These are phyloP conservation scores for Urophycis tenuis DNA, from an alignment of 2,797 vertebrate species.

Conservation along the genomic window DNA sequence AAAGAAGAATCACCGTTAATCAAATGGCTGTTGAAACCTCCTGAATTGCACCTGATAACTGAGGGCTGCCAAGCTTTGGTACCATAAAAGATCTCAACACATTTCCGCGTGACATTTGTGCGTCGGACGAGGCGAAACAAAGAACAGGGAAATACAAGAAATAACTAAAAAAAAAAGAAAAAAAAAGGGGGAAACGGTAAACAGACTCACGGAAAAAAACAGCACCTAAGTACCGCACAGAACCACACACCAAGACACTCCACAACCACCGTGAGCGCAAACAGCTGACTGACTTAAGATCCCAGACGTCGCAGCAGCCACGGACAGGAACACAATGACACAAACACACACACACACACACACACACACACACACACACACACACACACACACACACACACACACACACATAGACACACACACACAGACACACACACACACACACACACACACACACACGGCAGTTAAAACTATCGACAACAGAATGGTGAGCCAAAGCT, in stretches of 20 bases:
- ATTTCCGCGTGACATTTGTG: conserved; percentile 4
- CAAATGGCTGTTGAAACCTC: conserved; percentile 1
- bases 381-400: conserved; percentile 35
- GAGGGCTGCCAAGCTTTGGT: conserved; percentile 6
- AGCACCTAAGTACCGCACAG: conserved; percentile 41
- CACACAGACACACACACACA: conserved; percentile 34
- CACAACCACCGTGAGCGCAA: conserved; percentile 35
- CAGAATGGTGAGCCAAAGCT: conserved; percentile 16
- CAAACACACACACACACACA: conserved; percentile 40
- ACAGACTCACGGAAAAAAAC: conserved; percentile 27
- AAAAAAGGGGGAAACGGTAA: conserved; percentile 35
- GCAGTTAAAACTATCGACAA: conserved; percentile 40
- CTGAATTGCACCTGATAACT: not conserved
- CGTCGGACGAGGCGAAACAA: conserved; percentile 21
- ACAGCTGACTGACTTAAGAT: conserved; percentile 37
- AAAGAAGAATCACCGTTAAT: no score
- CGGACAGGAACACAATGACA: conserved; percentile 33
- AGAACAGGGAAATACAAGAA: no score
- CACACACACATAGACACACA: no score
- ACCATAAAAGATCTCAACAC: conserved; percentile 21
- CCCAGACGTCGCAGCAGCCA: conserved; percentile 24
- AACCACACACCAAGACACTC: conserved; percentile 38
- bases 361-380: conserved; percentile 27
- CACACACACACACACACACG: conserved; percentile 33
- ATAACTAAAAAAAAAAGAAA: no score